Percentiles rank a stretch among this genome's conserved stretches.
Conservation (phyloP, 2,113 vertebrate genomes). For the Geococcyx californianus region DNA sequence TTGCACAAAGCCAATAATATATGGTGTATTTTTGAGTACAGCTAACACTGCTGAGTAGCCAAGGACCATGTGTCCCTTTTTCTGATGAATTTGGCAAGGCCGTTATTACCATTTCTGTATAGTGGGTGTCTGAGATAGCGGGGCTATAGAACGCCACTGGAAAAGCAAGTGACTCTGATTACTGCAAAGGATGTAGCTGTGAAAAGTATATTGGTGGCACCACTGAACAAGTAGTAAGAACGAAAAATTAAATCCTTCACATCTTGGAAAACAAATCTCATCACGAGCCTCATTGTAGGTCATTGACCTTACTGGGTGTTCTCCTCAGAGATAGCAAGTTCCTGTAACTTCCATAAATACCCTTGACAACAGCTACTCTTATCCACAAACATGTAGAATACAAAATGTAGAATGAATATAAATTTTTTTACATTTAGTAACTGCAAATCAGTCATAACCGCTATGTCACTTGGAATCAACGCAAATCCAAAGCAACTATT, state of each 20-base stretch:
- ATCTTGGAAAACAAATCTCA: neutral
- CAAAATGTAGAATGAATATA: neutral
- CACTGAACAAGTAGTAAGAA: neutral
- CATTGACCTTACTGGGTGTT: neutral
- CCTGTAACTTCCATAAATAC: neutral
- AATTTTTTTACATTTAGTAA: neutral
- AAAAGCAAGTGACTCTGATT: neutral
- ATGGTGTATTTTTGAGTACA: neutral
- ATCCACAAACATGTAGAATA: neutral
- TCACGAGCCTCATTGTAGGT: neutral
- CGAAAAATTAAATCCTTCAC: neutral
- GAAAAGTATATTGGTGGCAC: neutral
- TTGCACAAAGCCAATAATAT: neutral
- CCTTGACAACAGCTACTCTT: neutral
- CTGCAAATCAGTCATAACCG: neutral
- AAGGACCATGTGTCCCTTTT: neutral
- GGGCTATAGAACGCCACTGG: neutral
- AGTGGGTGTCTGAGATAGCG: neutral
- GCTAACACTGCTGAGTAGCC: neutral
- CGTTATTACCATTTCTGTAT: neutral
- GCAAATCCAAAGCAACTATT: constrained; percentile 24
- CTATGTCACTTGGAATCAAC: neutral
- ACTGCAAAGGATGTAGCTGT: neutral
- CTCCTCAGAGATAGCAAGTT: neutral
- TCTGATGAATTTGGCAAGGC: neutral